phyloP scores from a whole-genome alignment of 1,140 invertebrate genomes.

The Tribolium madens region DNA sequence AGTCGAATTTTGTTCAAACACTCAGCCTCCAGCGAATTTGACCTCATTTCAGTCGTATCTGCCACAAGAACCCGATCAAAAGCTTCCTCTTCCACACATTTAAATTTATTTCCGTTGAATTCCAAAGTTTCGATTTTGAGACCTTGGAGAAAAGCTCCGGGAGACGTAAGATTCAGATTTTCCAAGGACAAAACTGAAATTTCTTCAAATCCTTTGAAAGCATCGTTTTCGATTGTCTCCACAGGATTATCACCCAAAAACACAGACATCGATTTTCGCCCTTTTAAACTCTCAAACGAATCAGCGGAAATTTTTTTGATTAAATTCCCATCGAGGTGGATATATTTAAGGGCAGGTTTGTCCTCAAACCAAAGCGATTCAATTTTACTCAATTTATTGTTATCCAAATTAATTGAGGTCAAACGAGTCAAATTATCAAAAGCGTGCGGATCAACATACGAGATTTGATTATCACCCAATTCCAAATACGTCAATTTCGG shows the following conservation, averaged over 20 bases:
- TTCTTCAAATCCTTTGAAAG: no score
- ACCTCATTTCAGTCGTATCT: constrained; percentile 39
- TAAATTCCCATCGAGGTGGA: constrained; percentile 50
- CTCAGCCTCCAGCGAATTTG: no score
- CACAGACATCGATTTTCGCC: no score
- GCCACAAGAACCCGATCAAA: constrained; percentile 46
- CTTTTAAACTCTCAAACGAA: no score
- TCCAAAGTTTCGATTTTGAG: constrained; percentile 16
- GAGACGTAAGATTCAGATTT: not conserved
- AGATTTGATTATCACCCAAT: constrained; percentile 50
- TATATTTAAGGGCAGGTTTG: constrained; percentile 44
- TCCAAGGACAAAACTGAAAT: constrained; percentile 51
- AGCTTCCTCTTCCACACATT: constrained; percentile 46
- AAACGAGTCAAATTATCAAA: constrained; percentile 44
- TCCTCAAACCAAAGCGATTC: constrained; percentile 50
- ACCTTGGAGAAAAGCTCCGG: no score
- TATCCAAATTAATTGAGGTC: not conserved
- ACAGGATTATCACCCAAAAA: no score
- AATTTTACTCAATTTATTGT: not conserved
- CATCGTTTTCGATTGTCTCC: no score
- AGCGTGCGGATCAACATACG: constrained; percentile 37
- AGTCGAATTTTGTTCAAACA: not conserved
- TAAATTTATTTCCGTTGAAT: constrained; percentile 48
- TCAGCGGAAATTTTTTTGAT: no score
- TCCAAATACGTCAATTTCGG: constrained; percentile 43